Evolutionary conservation across 2,797 vertebrate genomes (phyloP), one percentile per base, ranked within the genome.

Genomic region (Neoniphon sammara): DNA sequence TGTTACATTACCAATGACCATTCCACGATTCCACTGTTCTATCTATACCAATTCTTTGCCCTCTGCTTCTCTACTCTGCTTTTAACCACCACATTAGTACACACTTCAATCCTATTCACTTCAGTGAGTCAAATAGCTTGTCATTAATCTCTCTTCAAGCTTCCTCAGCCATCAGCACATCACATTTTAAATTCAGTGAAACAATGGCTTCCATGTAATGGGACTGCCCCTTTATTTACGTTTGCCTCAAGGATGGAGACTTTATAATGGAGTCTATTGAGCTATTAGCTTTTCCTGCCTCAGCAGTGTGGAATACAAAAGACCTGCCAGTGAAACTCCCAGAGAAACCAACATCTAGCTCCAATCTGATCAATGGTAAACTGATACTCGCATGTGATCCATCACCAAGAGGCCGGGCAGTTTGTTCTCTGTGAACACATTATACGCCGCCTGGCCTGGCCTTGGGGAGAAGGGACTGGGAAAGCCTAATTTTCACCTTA

Each of bases 341-440:
- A 14, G 18, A 77, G 34, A 54, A 64, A 50, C 72, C 75, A 42
- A 20, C 75, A 81, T 63, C 73, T 68, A 21, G 66, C 58, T 81
- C 31, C 31, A 44, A 25, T 49, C 44, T 77, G 73, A 90, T 91
- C 83, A 75, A 76, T 87, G 56, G 86, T 84, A 87, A 88, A 86
- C 70, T 61, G 82, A 88, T 80, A 56, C 77, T 74, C 67, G 61
- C 52, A 65, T 20, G 65, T 70, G 71, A 86, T 87, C 82, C 75
- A 84, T 87, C 88, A 86, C 68, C 50, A 60, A 67, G 70, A 56
- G 60, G 67, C 66, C 21, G 5, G 20, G 80, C 57, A 76, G 78
- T 91, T 70, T 84, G 73, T 81, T 86, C 77, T 73, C 62, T 78
- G 27, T 55, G 76, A 84, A 77, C 71, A 75, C 75, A 82, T 83